Evolutionary conservation across 2,113 vertebrate genomes (phyloP).

Genomic region (Callocephalon fimbriatum): DNA sequence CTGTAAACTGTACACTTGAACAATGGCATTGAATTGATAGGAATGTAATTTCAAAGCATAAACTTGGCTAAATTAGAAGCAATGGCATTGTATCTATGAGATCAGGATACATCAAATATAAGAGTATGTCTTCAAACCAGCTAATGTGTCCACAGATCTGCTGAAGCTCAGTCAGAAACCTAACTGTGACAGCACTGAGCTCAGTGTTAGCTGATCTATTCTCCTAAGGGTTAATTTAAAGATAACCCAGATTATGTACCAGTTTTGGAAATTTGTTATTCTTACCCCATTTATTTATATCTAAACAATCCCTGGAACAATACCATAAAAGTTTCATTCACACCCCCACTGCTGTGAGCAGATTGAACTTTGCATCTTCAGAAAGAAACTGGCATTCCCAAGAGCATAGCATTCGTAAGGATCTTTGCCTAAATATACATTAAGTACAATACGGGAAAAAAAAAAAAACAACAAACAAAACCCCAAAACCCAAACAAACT

Average conservation of each 20-base stretch:
- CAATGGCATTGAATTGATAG: background rate
- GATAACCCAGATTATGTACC: background rate
- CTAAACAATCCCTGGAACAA: background rate
- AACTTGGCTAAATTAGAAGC: background rate
- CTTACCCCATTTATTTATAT: background rate
- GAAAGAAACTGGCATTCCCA: background rate
- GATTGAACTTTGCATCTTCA: background rate
- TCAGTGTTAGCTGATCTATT: background rate
- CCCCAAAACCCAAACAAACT: background rate
- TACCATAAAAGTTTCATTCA: background rate
- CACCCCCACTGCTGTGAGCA: background rate
- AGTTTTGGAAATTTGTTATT: background rate
- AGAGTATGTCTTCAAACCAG: background rate
- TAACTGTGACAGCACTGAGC: background rate
- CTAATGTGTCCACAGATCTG: background rate
- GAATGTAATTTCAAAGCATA: background rate
- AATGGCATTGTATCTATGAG: background rate
- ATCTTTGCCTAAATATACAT: background rate
- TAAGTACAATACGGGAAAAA: background rate
- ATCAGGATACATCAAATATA: background rate
- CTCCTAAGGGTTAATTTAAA: background rate
- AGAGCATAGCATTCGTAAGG: background rate
- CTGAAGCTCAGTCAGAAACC: background rate
- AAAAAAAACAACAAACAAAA: background rate
- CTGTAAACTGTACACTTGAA: background rate